These are phyloP conservation scores for Patella caerulea DNA, from an alignment of 2,888 invertebrate genomes.

Conservation along the genomic window DNA sequence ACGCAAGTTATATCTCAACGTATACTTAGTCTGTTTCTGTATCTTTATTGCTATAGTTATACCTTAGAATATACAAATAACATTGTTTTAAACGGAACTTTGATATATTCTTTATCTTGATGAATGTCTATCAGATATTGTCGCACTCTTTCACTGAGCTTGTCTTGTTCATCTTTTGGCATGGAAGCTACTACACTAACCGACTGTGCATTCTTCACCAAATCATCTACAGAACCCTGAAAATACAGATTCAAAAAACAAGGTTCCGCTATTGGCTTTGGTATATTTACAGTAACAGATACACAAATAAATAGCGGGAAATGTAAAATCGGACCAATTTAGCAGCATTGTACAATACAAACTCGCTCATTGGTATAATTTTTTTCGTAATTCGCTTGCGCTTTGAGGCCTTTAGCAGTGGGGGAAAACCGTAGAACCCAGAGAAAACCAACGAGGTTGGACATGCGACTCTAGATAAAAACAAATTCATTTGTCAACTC, in stretches of 20 bases:
- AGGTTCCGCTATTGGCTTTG: neutral
- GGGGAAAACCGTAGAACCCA: no score
- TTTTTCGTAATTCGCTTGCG: no score
- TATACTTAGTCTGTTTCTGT: no score
- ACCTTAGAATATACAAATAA: no score
- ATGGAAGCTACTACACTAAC: neutral
- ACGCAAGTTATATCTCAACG: no score
- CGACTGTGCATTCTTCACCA: neutral
- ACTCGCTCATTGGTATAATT: neutral
- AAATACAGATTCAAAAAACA: neutral
- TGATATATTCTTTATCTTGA: neutral
- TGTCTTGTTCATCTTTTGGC: neutral
- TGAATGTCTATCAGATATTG: neutral
- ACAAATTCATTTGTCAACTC: no score
- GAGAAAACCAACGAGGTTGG: no score
- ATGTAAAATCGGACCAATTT: neutral
- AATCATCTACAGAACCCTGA: neutral
- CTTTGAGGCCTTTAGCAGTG: no score
- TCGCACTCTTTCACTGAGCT: neutral
- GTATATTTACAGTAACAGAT: neutral
- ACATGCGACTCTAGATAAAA: no score
- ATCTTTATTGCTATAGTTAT: no score
- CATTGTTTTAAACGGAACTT: conserved; percentile 1
- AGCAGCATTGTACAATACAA: neutral
- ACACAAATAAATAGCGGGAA: neutral